These are phyloP conservation scores for Hylia prasina DNA, from an alignment of 2,113 vertebrate species.

Conservation along the genomic window DNA sequence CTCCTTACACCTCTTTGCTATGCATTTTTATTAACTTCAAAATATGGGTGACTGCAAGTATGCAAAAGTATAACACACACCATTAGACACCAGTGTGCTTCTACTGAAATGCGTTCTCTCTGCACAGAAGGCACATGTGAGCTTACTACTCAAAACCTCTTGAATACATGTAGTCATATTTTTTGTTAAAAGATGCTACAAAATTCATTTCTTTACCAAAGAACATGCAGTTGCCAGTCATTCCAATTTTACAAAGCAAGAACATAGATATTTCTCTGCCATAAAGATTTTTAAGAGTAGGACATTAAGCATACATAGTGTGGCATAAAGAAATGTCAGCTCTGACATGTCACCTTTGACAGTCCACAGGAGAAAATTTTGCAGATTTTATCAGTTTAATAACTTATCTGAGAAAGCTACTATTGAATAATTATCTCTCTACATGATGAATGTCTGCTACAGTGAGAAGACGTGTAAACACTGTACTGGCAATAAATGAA, in stretches of 20 bases:
- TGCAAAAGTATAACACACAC: not conserved
- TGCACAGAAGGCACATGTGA: not conserved
- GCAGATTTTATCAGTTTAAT: not conserved
- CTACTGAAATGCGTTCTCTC: not conserved
- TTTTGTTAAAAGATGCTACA: not conserved
- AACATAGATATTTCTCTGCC: not conserved
- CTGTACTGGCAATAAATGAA: not conserved
- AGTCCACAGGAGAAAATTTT: not conserved
- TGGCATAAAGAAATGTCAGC: not conserved
- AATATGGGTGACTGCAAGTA: not conserved
- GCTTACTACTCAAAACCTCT: not conserved
- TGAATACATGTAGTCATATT: not conserved
- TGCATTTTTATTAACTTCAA: not conserved
- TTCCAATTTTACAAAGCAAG: not conserved
- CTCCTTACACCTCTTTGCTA: not conserved
- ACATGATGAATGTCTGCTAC: not conserved
- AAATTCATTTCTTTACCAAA: not conserved
- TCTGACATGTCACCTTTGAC: not conserved
- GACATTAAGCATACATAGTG: fast-evolving
- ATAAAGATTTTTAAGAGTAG: not conserved
- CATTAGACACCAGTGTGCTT: not conserved
- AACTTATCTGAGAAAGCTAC: not conserved
- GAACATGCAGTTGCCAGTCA: not conserved
- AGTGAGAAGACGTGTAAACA: not conserved
- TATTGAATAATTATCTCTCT: not conserved